These are phyloP conservation scores for Calephelis nemesis DNA, from an alignment of 1,140 invertebrate genomes.

Conservation along the genomic window DNA sequence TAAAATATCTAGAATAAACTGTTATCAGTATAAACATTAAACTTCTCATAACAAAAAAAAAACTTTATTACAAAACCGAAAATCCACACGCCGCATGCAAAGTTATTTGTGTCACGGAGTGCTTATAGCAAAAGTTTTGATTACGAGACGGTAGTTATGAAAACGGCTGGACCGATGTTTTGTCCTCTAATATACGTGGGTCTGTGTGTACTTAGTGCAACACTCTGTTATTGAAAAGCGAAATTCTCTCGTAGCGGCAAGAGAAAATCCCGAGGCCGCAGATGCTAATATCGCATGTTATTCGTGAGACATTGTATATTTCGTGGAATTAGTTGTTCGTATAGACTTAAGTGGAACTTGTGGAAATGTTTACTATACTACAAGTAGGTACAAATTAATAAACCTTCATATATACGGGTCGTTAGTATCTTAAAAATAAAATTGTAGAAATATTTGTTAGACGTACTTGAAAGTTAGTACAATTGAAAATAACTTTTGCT, in stretches of 20 bases:
- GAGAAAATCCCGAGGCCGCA: conserved; percentile 24
- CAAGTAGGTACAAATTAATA: neutral
- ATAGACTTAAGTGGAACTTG: neutral
- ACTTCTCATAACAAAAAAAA: neutral
- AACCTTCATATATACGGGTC: too few species aligned
- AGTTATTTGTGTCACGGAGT: conserved; percentile 17
- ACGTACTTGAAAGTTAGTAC: too few species aligned
- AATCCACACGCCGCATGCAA: conserved; percentile 8
- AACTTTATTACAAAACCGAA: conserved; percentile 15
- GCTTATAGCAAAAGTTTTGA: conserved; percentile 31
- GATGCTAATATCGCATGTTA: conserved; percentile 22
- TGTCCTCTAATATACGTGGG: conserved; percentile 29
- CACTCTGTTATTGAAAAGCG: conserved; percentile 31
- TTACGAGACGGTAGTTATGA: conserved; percentile 27
- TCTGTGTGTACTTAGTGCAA: conserved; percentile 26
- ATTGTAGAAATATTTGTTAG: too few species aligned
- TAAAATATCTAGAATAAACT: neutral
- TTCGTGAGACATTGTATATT: conserved; percentile 13
- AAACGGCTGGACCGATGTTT: conserved; percentile 25
- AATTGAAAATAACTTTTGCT: too few species aligned
- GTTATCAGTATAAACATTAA: neutral
- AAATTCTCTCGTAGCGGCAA: conserved; percentile 25
- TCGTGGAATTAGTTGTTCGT: conserved; percentile 1
- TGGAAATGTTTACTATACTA: neutral
- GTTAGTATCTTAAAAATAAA: too few species aligned